A percentile compares a stretch with the other conserved stretches of the same genome.
These are phyloP conservation scores for Tetrapedia diversipes DNA, from an alignment of 2,888 invertebrate species.

Conservation along the genomic window DNA sequence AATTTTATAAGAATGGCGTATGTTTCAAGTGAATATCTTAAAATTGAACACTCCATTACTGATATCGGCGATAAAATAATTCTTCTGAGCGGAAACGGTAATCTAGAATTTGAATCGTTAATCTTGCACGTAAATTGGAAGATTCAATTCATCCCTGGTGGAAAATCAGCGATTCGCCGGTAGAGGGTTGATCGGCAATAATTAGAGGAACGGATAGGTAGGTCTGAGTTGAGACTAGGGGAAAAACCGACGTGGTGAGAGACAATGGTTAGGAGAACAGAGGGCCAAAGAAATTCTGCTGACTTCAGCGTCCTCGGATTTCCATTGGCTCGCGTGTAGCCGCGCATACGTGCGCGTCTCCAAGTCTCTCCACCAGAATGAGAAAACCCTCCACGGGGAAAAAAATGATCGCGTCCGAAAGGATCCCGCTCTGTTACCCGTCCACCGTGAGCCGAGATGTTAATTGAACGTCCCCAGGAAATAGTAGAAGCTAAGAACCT, in stretches of 20 bases:
- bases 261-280: constrained; percentile 34
- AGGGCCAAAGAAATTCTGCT: constrained; percentile 59
- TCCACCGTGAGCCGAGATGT: constrained; percentile 44
- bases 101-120: constrained; percentile 49
- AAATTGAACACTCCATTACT: too few relatives aligned
- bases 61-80: too few relatives aligned
- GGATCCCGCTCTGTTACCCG: constrained; percentile 51
- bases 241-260: constrained; percentile 21
- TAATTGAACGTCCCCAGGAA: constrained; percentile 29
- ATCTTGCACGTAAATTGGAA: not conserved
- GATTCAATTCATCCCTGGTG: not conserved
- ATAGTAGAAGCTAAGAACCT: too few relatives aligned
- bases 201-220: constrained; percentile 65
- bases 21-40: too few relatives aligned
- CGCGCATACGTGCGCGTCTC: constrained; percentile 18
- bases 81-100: too few relatives aligned
- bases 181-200: constrained; percentile 69
- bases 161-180: not conserved
- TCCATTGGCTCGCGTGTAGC: constrained; percentile 21
- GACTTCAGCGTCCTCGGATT: constrained; percentile 47
- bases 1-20: too few relatives aligned
- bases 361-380: not conserved
- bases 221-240: constrained; percentile 42
- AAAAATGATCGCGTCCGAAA: constrained; percentile 47
- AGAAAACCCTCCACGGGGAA: constrained; percentile 23